Conservation (phyloP, 2,888 invertebrate genomes). For the Drosophila affinis region DNA sequence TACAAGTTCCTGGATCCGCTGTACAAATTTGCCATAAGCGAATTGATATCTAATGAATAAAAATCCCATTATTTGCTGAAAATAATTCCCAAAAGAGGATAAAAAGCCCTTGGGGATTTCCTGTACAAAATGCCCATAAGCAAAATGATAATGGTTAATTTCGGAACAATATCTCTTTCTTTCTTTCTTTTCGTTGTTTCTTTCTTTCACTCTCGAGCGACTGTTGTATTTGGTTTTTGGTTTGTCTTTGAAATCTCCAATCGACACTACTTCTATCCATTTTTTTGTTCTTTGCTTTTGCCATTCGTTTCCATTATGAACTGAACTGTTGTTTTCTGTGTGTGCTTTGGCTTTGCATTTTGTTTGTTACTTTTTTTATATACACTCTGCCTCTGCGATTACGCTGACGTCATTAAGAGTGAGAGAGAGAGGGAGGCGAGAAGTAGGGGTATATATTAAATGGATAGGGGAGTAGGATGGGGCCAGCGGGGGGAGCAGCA, state of each 20-base stretch:
- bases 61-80: too few relatives aligned
- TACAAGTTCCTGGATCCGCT: too few relatives aligned
- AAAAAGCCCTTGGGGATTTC: too few relatives aligned
- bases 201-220: background rate
- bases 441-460: background rate
- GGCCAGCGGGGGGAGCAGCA: background rate
- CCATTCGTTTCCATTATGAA: conserved; percentile 1
- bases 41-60: background rate
- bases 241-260: background rate
- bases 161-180: too few relatives aligned
- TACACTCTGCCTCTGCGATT: background rate
- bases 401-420: conserved; percentile 28
- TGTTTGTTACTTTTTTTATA: background rate
- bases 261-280: background rate
- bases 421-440: background rate
- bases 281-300: background rate
- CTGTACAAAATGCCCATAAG: too few relatives aligned
- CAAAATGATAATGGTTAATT: too few relatives aligned
- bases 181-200: too few relatives aligned
- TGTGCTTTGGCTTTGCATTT: background rate
- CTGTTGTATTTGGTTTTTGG: background rate
- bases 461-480: background rate
- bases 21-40: background rate
- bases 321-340: background rate
- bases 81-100: too few relatives aligned